Evolutionary conservation across 2,888 invertebrate genomes (phyloP), one percentile per base, ranked within the genome.

Genomic region (Clistopyga incitator): DNA sequence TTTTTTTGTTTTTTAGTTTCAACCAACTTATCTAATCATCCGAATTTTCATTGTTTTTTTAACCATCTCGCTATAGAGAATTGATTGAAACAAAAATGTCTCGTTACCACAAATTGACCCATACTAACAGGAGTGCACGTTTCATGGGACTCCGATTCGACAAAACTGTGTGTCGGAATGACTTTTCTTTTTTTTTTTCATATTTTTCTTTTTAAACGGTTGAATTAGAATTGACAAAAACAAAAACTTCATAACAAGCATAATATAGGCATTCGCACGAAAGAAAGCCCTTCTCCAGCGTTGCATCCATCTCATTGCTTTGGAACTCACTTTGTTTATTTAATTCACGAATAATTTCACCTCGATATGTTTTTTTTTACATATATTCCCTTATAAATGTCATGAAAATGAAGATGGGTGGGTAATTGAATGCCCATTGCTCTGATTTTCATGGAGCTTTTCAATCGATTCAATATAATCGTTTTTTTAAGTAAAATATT

Each of bases 261-360:
- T 45, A 65, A 38, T 59, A 56, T 78, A 50, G 20, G 34, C 50
- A 23, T 72, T 59, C 38, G 20, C 59, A 72, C 56, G 56, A n/a
- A 34, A 59, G 23, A 64, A 64, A 64, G 25, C 20, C 15, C 3
- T 11, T 38, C 64, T 15, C 38, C 20, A 38, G 10, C 10, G 38
- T 38, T 38, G 38, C 38, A 38, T 38, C 38, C 10, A 38, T 8
- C 38, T 38, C 38, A 10, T 10, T 38, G 38, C 38, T 38, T 38
- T 10, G 1, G 38, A 38, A 38, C 38, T 38, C 38, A 38, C 38
- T 38, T 10, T 10, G 38, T 38, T 38, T 38, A 38, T 38, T 38
- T 38, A 38, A 38, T 38, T 38, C 38, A 38, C 10, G 1, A 38
- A 38, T 38, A 38, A 38, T 38, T 38, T 38, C 10, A 38, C 38